phyloP scores from a whole-genome alignment of 2,113 vertebrate species.

The Corythornis cristatus region DNA sequence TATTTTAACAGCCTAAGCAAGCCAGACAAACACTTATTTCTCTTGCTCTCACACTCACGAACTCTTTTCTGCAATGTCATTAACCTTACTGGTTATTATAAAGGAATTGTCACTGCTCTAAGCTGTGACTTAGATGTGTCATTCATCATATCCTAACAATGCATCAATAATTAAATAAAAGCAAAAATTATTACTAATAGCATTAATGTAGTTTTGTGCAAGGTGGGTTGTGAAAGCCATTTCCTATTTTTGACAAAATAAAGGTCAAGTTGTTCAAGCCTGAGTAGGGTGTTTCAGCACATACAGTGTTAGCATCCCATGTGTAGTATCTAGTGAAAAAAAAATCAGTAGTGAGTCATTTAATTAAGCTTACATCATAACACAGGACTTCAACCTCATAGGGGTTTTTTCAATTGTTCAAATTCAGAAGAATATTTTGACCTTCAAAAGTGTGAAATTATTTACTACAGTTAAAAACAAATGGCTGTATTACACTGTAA shows the following conservation, averaged over 20 bases:
- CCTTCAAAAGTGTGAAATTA: not conserved
- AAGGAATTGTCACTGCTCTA: not conserved
- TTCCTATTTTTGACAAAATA: not conserved
- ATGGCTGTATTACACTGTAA: not conserved
- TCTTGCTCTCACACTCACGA: not conserved
- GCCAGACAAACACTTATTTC: not conserved
- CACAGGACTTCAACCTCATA: not conserved
- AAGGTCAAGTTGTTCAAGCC: not conserved
- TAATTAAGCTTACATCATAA: not conserved
- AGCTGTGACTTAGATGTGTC: not conserved
- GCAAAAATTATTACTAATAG: not conserved
- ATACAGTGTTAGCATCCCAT: not conserved
- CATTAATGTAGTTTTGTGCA: not conserved
- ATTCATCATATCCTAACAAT: not conserved
- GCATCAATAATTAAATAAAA: conserved; percentile 1
- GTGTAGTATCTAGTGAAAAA: not conserved
- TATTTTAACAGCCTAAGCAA: not conserved
- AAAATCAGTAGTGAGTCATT: not conserved
- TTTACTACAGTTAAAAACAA: not conserved
- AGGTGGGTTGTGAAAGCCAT: not conserved
- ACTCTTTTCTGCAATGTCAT: not conserved
- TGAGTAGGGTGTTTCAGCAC: not conserved
- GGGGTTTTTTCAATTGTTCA: not conserved
- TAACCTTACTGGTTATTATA: not conserved
- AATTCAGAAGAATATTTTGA: not conserved